Evolutionary conservation across 2,797 vertebrate genomes (phyloP).

Genomic region (Eospalax fontanierii): DNA sequence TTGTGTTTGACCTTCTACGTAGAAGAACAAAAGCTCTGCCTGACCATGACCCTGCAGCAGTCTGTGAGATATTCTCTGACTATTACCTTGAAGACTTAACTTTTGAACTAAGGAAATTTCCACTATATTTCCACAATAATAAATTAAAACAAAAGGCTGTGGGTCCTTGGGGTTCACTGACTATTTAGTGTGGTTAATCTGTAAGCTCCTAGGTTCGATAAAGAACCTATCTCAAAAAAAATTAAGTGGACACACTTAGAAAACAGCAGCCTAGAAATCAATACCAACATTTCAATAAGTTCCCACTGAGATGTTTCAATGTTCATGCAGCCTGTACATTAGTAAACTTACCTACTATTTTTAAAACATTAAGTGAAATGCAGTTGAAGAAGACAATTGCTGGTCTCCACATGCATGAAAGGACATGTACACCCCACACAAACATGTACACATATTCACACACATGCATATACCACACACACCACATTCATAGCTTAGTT

Average conservation of each 20-base stretch:
- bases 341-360: background rate
- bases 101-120: conserved; percentile 27
- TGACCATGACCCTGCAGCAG: background rate
- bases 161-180: background rate
- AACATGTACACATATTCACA: background rate
- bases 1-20: background rate
- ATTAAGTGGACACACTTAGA: background rate
- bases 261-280: background rate
- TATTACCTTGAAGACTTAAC: background rate
- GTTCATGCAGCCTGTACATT: background rate
- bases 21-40: background rate
- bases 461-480: background rate
- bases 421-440: background rate
- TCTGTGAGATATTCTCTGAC: conserved; percentile 5
- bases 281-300: background rate
- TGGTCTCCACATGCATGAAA: background rate
- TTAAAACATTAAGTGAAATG: background rate
- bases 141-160: conserved; percentile 38
- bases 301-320: background rate
- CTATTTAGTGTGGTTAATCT: background rate
- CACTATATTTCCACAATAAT: conserved; percentile 45
- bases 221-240: background rate
- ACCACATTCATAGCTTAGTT: background rate
- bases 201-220: background rate
- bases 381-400: background rate